Percentiles rank a stretch among this genome's conserved stretches.
Evolutionary conservation across 2,113 vertebrate genomes (phyloP).

Genomic region (Siniperca chuatsi): DNA sequence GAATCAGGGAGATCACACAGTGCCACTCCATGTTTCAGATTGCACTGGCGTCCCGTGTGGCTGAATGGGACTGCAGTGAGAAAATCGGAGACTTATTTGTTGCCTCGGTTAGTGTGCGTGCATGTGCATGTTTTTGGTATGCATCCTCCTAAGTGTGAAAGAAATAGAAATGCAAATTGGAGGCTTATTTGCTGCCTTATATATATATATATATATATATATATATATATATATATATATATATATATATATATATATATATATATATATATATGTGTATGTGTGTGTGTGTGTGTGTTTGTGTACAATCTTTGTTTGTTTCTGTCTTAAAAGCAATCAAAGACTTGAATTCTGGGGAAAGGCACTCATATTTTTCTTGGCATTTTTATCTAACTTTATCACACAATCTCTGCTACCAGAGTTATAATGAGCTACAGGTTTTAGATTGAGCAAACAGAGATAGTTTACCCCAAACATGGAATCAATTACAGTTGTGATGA

Average conservation of each 20-base stretch:
- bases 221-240: constrained; percentile 8
- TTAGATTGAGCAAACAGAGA: constrained; percentile 56
- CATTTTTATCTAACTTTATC: constrained; percentile 36
- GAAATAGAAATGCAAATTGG: constrained; percentile 14
- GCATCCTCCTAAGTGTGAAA: constrained; percentile 5
- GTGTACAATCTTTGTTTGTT: constrained; percentile 24
- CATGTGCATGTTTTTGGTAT: constrained; percentile 1
- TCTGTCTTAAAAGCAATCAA: constrained; percentile 30
- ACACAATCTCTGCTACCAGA: constrained; percentile 7
- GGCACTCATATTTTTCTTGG: constrained; percentile 20
- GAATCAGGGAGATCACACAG: constrained; percentile 93
- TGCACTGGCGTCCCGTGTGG: constrained; percentile 91
- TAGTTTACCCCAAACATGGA: constrained; percentile 63
- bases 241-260: constrained; percentile 9
- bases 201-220: constrained; percentile 7
- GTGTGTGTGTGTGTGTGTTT: constrained; percentile 2
- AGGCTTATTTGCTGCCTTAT: background rate
- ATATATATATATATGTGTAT: too few relatives aligned
- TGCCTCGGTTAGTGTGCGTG: constrained; percentile 88
- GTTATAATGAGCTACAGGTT: constrained; percentile 59
- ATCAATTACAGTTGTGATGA: constrained; percentile 62
- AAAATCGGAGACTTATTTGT: constrained; percentile 96
- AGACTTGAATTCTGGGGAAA: constrained; percentile 26
- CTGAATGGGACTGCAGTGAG: constrained; percentile 92
- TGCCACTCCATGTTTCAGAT: constrained; percentile 99